Evolutionary conservation across 2,888 invertebrate genomes (phyloP), one percentile per base, ranked within the genome.

Genomic region (Iselma pallidipennis): DNA sequence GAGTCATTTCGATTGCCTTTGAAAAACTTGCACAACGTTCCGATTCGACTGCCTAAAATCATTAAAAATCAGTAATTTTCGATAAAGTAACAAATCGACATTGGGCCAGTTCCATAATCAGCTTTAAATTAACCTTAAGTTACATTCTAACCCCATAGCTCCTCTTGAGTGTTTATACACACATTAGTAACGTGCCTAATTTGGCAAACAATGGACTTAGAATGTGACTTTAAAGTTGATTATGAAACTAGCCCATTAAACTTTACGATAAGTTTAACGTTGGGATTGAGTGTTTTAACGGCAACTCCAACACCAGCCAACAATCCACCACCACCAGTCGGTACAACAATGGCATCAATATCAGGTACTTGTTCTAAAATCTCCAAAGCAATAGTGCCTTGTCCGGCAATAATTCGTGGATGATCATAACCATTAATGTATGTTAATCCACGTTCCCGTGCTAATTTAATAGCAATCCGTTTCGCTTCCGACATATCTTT

Each of bases 381-480:
- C 83, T 97, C 97, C 72, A 98, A 82, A 0, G 95, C 97, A 75
- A 96, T 87, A 0, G 97, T 97, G 9, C 97, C 97, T 80, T 96
- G 96, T 0, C 97, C 97, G 0, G 96, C 94, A 85, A 97, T 91
- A 66, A 97, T 95, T 78, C 96, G 90, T 0, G 96, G 96, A 80
- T 97, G 95, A 80, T 98, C 97, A 77, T 96, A 97, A 2, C 96
- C 96, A 81, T 97, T 97, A 31, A 98, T 91, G 74, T 97, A 97
- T 21, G 89, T 86, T 56, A 91, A 83, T 0, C 86, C 86, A 59
- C 85, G 84, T 61, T 93, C 89, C 74, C 88, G 88, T 0, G 91
- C 89, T 66, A 95, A 81, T 67, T 83, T 85, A 84, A 95, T 87
- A 0, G 96, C 96, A 71, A 89, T 85, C 55, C 85, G 83, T 78